These are phyloP conservation scores for Ditylenchus dipsaci DNA, from an alignment of 1,140 invertebrate genomes.

Conservation along the genomic window DNA sequence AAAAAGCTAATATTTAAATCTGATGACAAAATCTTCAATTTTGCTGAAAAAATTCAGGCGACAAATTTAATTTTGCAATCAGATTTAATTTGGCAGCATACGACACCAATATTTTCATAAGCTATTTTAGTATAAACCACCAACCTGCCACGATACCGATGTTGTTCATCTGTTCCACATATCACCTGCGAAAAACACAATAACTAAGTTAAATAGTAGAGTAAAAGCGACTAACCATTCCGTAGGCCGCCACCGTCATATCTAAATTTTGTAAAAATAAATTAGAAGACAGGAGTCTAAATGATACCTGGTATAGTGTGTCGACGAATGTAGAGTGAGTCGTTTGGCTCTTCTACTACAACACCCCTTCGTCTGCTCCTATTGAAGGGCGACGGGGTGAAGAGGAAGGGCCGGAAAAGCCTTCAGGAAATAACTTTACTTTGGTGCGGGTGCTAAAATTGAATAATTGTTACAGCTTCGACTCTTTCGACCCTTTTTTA, in stretches of 20 bases:
- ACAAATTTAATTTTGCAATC: too few species aligned
- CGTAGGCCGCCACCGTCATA: slow-evolving; percentile 52
- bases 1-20: too few species aligned
- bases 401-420: neutral
- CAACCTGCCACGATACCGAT: slow-evolving; percentile 56
- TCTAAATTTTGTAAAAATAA: neutral
- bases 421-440: neutral
- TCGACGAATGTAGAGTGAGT: slow-evolving; percentile 22
- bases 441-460: too few species aligned
- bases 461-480: too few species aligned
- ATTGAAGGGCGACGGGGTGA: neutral
- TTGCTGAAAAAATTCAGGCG: too few species aligned
- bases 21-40: too few species aligned
- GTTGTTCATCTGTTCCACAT: slow-evolving; percentile 55
- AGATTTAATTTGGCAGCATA: too few species aligned
- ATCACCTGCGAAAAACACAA: slow-evolving; percentile 31
- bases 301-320: slow-evolving; percentile 25
- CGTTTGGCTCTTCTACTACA: slow-evolving; percentile 2
- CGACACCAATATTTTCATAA: slow-evolving; percentile 12
- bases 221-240: slow-evolving; percentile 30
- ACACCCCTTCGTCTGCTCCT: neutral
- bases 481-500: neutral
- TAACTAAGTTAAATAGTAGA: neutral
- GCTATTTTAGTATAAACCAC: slow-evolving; percentile 4
- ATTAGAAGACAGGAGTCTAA: too few species aligned